Evolutionary conservation across 2,797 vertebrate genomes (phyloP), one percentile per base, ranked within the genome.

Genomic region (Eurystomus glaucurus): DNA sequence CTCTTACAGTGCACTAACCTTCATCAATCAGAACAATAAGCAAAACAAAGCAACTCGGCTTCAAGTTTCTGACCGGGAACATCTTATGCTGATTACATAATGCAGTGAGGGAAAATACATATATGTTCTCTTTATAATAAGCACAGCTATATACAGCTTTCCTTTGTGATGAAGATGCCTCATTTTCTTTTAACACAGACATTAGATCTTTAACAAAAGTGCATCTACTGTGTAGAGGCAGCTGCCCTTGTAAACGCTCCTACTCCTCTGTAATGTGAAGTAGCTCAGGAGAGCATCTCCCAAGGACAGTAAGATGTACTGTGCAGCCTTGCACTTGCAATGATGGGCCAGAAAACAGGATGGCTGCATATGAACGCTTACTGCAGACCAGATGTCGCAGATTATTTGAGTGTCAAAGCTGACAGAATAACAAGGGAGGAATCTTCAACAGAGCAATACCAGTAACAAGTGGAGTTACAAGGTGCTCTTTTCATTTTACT

Each of bases 371-470:
- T 23, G 70, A 54, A 77, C 1, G 1, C 58, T 50, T 16, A 7
- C 46, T 65, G 74, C n/a, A 58, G 29, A 76, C 6, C 77, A 91
- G 65, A 51, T 92, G 90, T 77, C 66, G 65, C n/a, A 58, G 23
- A 35, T 7, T n/a, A 66, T 66, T 7, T 3, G 5, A 69, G 31
- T 11, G 29, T n/a, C 83, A 90, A 64, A 92, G 39, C 41, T 50
- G 48, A 43, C 51, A 81, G 50, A 86, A 48, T 13, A 93, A 86
- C 76, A 86, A 72, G 46, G 18, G 18, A 94, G 85, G 48, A 92
- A 52, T 57, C 68, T 64, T 75, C 41, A 35, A 78, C 58, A 69
- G 28, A 76, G 48, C n/a, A 76, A 45, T 45, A 62, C 25, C 45
- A 71, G 7, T 43, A 82, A 62, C 37, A 82, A 72, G 41, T 22